Evolutionary conservation across 2,797 vertebrate species (phyloP).

Genomic region (Pteronotus mesoamericanus): DNA sequence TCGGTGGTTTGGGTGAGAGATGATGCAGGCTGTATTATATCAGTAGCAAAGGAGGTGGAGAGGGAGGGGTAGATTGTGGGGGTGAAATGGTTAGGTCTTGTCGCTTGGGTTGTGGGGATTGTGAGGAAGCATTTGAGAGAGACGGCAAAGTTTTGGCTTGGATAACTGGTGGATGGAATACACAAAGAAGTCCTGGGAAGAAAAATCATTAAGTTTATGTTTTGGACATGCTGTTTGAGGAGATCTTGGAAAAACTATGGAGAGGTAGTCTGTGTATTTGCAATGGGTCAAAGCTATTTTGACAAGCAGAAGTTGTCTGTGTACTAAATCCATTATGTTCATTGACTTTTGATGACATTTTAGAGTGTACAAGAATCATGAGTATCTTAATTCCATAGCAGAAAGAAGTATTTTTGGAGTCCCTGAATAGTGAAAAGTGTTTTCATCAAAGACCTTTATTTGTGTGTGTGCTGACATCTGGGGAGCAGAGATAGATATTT

Average conservation of each 20-base stretch:
- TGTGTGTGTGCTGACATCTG: slow-evolving; percentile 76
- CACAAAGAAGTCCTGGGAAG: neutral
- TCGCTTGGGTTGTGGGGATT: no score
- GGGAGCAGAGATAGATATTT: slow-evolving; percentile 81
- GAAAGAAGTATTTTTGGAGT: slow-evolving; percentile 65
- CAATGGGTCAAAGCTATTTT: neutral
- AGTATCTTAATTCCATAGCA: slow-evolving; percentile 41
- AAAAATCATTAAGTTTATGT: neutral
- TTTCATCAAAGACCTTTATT: slow-evolving; percentile 75
- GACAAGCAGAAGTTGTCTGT: neutral
- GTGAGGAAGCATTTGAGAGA: neutral
- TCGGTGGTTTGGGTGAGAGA: neutral
- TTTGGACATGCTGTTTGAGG: neutral
- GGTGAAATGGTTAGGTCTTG: neutral
- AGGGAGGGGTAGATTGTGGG: no score
- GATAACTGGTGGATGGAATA: neutral
- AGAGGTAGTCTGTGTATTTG: neutral
- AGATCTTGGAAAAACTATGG: neutral
- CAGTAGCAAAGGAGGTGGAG: neutral
- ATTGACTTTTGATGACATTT: slow-evolving; percentile 22
- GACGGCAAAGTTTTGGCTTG: neutral
- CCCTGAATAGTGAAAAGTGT: slow-evolving; percentile 58
- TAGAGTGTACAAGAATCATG: neutral
- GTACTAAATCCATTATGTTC: neutral
- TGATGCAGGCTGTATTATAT: neutral